Base-by-base conservation (phyloP, 2,113 vertebrate species). In the Spea multiplicata region DNA sequence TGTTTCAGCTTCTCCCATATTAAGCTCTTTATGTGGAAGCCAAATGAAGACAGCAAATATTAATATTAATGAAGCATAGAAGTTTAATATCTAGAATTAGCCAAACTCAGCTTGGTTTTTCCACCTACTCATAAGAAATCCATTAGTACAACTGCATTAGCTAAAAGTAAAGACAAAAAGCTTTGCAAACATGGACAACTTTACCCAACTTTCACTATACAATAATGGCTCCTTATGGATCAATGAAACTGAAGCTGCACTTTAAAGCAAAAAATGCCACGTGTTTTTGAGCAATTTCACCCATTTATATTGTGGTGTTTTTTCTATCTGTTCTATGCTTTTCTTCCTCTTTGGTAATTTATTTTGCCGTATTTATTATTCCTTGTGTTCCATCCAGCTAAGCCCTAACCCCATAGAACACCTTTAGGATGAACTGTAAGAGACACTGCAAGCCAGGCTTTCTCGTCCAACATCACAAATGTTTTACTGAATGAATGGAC, bases 1-100 rank as follows among this genome's bases (percentile, higher is more conserved):
- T 62, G 45, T 8, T 46, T 9, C 57, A 61, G 55, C 9, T 61
- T 70, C 59, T 86, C 82, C 81, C 83, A 14, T 71, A 46, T 84
- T 66, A 84, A 84, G 84, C 83, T 92, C 81, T 86, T 83, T 83
- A 13, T 72, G 16, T 57, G 17, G 0, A 79, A 78, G 77, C 83
- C 83, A 78, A 82, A 68, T 87, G 87, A 82, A 88, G 82, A 87
- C 44, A 12, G 53, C 81, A 44, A 55, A 8, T 71, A 86, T 92
- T 88, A 92, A 91, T 90, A 88, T 92, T 89, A 85, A 90, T 89
- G 84, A 87, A 82, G 82, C 81, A 81, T 82, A 83, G 87, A 86
- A 86, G 86, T 86, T 87, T 82, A 84, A 88, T 85, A 88, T 88
- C 83, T 62, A 88, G 88, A 5, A 9, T 85, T 85, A 85, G 75